Conservation (phyloP, 2,113 vertebrate species). For the Xenotilapia caudafasciata region DNA sequence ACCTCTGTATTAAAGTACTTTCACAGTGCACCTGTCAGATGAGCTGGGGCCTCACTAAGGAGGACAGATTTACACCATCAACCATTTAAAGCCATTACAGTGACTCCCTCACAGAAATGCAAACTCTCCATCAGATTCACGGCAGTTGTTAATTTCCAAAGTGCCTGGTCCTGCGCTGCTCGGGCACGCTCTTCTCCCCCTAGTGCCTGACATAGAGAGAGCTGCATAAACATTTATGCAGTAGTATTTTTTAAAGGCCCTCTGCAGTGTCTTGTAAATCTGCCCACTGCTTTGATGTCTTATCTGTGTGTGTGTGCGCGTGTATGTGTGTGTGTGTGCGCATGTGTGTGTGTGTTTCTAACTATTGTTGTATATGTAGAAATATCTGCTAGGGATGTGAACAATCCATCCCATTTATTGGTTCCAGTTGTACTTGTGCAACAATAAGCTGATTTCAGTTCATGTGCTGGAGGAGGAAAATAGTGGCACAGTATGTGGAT, state of each 20-base stretch:
- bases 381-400: neutral
- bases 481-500: neutral
- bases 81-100: neutral
- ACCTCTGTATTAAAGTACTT: neutral
- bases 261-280: slow-evolving; percentile 70
- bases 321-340: neutral
- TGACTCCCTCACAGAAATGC: slow-evolving; percentile 9
- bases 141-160: slow-evolving; percentile 17
- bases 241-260: slow-evolving; percentile 72
- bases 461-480: neutral
- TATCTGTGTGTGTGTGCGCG: slow-evolving; percentile 49
- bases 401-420: neutral
- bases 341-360: neutral
- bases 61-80: slow-evolving; percentile 8
- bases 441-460: neutral
- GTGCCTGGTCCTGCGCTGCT: neutral
- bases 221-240: slow-evolving; percentile 74
- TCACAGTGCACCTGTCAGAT: neutral
- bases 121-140: slow-evolving; percentile 17
- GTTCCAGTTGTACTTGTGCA: neutral
- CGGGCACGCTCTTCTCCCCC: slow-evolving; percentile 6
- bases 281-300: slow-evolving; percentile 69
- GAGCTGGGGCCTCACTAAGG: neutral
- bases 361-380: neutral
- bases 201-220: slow-evolving; percentile 55